Conservation (phyloP, 2,113 vertebrate species). For the Urocynchramus pylzowi region DNA sequence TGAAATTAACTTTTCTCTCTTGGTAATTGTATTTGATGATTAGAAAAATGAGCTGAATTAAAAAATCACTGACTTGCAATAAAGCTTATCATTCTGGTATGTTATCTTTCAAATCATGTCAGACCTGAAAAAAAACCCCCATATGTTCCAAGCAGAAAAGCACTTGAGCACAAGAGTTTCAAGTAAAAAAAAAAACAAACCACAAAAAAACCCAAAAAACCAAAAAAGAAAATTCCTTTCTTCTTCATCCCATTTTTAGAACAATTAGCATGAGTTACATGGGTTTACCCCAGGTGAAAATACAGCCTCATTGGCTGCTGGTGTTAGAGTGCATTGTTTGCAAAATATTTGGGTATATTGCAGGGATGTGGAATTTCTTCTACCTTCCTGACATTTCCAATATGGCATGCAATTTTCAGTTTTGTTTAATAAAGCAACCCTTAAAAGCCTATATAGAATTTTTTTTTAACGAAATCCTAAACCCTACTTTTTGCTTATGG, state of each 20-base stretch:
- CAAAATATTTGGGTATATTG: background rate
- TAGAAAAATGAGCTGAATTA: slow-evolving; percentile 34
- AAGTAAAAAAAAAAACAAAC: background rate
- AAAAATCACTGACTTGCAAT: background rate
- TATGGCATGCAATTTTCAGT: background rate
- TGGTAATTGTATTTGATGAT: background rate
- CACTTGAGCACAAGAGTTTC: background rate
- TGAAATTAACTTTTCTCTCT: background rate
- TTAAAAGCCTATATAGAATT: too few relatives aligned
- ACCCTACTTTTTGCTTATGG: slow-evolving; percentile 31
- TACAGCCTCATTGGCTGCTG: background rate
- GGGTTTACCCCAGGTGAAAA: background rate
- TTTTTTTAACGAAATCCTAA: background rate
- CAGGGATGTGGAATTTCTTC: background rate
- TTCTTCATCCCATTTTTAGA: background rate
- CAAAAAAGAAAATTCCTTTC: background rate
- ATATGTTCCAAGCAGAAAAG: background rate
- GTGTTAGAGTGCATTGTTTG: background rate
- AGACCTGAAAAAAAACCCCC: background rate
- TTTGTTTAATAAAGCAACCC: background rate
- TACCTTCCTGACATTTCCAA: background rate
- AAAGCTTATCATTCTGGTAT: background rate
- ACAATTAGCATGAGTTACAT: background rate
- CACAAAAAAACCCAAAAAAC: background rate
- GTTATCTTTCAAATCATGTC: background rate